A percentile compares a stretch with the other conserved stretches of the same genome.
Conservation (phyloP, 2,113 vertebrate species). For the Trachemys scripta region DNA sequence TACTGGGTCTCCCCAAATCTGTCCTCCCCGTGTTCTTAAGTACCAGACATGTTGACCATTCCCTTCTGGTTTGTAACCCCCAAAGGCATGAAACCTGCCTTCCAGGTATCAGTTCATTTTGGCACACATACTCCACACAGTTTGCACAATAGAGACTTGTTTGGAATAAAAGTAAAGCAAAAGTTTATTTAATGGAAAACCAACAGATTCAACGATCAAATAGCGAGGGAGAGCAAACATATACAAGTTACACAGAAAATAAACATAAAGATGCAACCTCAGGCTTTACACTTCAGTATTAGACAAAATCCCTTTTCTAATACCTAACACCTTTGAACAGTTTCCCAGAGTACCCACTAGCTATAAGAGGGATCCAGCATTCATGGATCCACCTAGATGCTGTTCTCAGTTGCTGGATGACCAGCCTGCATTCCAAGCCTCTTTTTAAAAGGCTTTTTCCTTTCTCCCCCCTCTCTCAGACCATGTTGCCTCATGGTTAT, state of each 20-base stretch:
- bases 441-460: background rate
- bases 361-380: background rate
- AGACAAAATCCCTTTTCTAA: background rate
- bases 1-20: background rate
- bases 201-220: background rate
- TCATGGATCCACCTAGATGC: background rate
- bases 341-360: background rate
- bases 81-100: background rate
- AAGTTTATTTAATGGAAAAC: background rate
- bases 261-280: background rate
- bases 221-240: background rate
- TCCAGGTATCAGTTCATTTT: background rate
- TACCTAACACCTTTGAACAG: background rate
- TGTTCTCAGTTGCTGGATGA: background rate
- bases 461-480: background rate
- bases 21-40: background rate
- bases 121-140: no score
- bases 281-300: background rate
- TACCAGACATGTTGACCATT: background rate
- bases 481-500: no score
- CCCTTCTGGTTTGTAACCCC: no score
- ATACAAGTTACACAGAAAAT: background rate
- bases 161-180: no score
- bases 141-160: no score
- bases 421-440: background rate